These are phyloP conservation scores for Haplochromis vanheusdeni DNA, from an alignment of 2,113 vertebrate genomes.

Conservation along the genomic window DNA sequence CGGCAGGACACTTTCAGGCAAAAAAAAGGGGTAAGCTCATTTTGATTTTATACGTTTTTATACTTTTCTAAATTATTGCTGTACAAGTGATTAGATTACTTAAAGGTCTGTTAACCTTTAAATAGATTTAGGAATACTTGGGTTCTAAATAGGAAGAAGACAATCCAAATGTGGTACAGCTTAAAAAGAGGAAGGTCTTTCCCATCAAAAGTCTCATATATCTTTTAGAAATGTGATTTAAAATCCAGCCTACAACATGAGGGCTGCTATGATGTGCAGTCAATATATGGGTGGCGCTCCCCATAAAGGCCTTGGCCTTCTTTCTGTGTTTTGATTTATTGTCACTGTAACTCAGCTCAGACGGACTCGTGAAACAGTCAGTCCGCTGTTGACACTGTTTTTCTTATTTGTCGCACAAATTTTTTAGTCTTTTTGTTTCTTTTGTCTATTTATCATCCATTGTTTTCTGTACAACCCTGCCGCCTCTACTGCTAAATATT, in stretches of 20 bases:
- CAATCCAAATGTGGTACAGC: neutral
- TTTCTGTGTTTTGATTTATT: slow-evolving; percentile 76
- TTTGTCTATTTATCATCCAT: neutral
- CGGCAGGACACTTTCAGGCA: slow-evolving; percentile 6
- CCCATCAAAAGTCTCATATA: slow-evolving; percentile 36
- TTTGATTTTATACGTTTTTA: neutral
- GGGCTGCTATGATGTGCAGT: slow-evolving; percentile 57
- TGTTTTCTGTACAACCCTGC: neutral
- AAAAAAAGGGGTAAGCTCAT: slow-evolving; percentile 53
- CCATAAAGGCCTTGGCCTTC: slow-evolving; percentile 74
- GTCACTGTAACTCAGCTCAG: slow-evolving; percentile 62
- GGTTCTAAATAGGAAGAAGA: neutral
- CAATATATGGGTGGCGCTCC: slow-evolving; percentile 72
- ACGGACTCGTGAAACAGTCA: slow-evolving; percentile 76
- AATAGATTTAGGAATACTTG: neutral
- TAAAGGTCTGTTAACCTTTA: neutral
- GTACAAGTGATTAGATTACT: neutral
- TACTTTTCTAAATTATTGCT: neutral
- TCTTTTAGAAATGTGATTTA: slow-evolving; percentile 56
- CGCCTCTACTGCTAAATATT: neutral
- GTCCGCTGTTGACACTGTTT: slow-evolving; percentile 75
- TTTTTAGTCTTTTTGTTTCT: slow-evolving; percentile 30
- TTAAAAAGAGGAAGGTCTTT: slow-evolving; percentile 3
- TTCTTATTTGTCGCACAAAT: slow-evolving; percentile 42
- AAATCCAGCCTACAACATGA: slow-evolving; percentile 37